phyloP scores from a whole-genome alignment of 2,113 vertebrate genomes.

The Promerops cafer region DNA sequence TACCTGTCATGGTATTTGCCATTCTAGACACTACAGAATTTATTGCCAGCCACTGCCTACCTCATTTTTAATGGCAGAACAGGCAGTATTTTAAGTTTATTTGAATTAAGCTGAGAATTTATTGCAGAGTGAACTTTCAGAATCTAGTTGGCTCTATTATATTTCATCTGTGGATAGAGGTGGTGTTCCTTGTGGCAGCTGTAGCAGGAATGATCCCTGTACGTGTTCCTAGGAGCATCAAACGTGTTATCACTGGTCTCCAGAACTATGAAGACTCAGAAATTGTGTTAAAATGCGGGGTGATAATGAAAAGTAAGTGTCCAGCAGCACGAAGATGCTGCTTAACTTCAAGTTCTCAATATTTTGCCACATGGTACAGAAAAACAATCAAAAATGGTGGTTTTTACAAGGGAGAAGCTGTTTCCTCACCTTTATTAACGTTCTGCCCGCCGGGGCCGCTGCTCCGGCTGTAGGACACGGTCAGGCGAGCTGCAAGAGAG shows the following conservation, averaged over 20 bases:
- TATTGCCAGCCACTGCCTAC: background rate
- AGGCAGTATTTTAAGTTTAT: background rate
- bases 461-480: constrained; percentile 85
- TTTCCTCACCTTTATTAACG: constrained; percentile 88
- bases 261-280: background rate
- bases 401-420: background rate
- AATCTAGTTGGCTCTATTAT: background rate
- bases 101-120: background rate
- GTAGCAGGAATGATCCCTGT: background rate
- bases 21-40: background rate
- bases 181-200: background rate
- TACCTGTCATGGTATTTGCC: background rate
- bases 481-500: constrained; percentile 79
- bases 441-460: constrained; percentile 92
- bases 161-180: background rate
- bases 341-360: background rate
- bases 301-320: background rate
- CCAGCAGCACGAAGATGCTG: accelerated
- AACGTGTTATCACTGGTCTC: accelerated
- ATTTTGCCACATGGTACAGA: background rate
- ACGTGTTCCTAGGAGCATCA: background rate
- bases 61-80: background rate
- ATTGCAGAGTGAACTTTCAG: background rate
- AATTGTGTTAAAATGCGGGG: background rate
- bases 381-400: accelerated